These are phyloP conservation scores for Caenorhabditis uteleia DNA, from an alignment of 2,888 invertebrate species.

Conservation along the genomic window DNA sequence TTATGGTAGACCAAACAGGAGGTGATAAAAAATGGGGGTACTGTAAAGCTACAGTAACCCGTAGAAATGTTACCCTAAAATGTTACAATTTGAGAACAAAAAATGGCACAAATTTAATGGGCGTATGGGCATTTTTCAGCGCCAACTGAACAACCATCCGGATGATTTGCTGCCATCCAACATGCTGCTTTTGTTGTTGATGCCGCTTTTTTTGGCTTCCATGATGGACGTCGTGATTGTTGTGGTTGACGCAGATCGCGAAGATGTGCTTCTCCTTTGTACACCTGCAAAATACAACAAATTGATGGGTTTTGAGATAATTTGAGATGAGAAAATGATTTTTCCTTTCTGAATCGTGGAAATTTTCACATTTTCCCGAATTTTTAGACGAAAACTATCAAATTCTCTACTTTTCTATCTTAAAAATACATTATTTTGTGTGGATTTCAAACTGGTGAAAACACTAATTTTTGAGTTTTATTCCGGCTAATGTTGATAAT, in stretches of 20 bases:
- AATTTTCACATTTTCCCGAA: no score
- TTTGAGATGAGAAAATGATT: neutral
- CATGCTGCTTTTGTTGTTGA: constrained; percentile 22
- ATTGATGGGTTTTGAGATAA: neutral
- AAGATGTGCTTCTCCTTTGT: constrained; percentile 40
- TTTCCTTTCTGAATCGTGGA: no score
- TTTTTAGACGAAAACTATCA: no score
- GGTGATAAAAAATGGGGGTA: neutral
- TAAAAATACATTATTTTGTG: no score
- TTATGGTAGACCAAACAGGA: neutral
- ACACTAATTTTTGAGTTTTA: no score
- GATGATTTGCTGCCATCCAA: constrained; percentile 57
- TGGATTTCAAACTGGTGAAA: no score
- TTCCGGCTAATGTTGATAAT: no score
- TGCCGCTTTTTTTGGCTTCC: constrained; percentile 16
- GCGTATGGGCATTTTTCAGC: constrained; percentile 32
- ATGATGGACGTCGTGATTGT: neutral
- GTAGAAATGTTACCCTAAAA: no score
- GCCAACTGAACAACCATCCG: constrained; percentile 57
- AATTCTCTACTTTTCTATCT: no score
- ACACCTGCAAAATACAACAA: constrained; percentile 38
- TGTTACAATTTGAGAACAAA: no score
- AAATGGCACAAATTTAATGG: constrained; percentile 6
- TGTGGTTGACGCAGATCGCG: constrained; percentile 44
- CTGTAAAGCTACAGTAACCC: no score